Percentiles rank a stretch among this genome's conserved stretches.
phyloP scores from a whole-genome alignment of 1,140 invertebrate species.

The Thereuonema tuberculata region DNA sequence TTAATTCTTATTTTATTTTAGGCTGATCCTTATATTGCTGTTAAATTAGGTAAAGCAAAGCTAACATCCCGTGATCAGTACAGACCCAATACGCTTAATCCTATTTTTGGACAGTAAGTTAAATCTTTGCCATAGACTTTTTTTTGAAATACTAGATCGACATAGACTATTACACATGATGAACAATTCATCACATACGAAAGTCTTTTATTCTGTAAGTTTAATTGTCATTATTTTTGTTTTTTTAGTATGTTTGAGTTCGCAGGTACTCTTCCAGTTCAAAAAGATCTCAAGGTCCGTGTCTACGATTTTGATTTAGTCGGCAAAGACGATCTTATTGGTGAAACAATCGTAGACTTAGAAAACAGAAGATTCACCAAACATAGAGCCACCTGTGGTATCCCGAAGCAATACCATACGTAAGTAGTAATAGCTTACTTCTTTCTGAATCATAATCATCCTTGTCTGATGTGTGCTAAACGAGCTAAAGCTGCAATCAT shows the following conservation, averaged over 20 bases:
- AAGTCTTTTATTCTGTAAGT: background rate
- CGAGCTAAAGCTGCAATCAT: background rate
- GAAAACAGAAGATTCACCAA: slow-evolving; percentile 34
- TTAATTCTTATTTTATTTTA: slow-evolving; percentile 14
- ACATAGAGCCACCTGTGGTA: slow-evolving; percentile 31
- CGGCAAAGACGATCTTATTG: slow-evolving; percentile 32
- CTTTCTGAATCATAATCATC: background rate
- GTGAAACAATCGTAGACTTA: slow-evolving; percentile 36
- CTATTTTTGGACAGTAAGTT: slow-evolving; percentile 36
- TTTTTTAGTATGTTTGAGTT: slow-evolving; percentile 35
- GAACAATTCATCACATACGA: background rate
- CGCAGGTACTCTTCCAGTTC: slow-evolving; percentile 29
- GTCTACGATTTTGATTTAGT: slow-evolving; percentile 34
- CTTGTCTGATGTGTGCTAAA: background rate
- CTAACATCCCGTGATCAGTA: slow-evolving; percentile 32
- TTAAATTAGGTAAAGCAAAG: slow-evolving; percentile 33
- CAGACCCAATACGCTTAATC: slow-evolving; percentile 34
- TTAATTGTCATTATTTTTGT: background rate
- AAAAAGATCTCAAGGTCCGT: slow-evolving; percentile 20
- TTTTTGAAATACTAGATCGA: background rate
- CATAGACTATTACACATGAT: background rate
- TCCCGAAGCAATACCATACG: slow-evolving; percentile 31
- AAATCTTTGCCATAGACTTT: background rate
- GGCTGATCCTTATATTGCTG: slow-evolving; percentile 37
- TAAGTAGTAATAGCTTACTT: slow-evolving; percentile 8